phyloP scores from a whole-genome alignment of 37 sponge, comb jelly and placozoan genomes.

The Agelas oroides region DNA sequence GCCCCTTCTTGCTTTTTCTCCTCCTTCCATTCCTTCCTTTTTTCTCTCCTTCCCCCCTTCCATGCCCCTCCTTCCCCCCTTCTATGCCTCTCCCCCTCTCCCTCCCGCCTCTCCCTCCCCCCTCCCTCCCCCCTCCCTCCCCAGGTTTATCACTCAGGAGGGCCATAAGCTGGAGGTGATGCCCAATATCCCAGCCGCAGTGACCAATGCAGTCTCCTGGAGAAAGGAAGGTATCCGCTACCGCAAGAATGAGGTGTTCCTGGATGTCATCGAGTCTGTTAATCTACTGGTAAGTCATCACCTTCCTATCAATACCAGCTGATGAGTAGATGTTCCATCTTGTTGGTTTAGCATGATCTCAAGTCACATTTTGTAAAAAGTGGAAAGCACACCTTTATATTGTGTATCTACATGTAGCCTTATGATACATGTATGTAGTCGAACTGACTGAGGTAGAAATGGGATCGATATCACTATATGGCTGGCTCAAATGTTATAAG shows the following conservation, averaged over 20 bases:
- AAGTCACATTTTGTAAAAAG: neutral
- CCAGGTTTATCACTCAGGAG: conserved; percentile 97
- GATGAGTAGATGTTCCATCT: neutral
- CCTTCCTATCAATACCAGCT: too few relatives aligned
- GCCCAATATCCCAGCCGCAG: conserved; percentile 93
- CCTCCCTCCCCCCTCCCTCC: too few relatives aligned
- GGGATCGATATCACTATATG: too few relatives aligned
- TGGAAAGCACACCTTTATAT: neutral
- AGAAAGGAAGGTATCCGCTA: conserved; percentile 91
- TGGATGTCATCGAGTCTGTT: conserved; percentile 96
- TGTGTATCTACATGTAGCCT: too few relatives aligned
- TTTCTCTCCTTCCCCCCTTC: neutral
- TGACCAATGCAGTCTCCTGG: conserved; percentile 99
- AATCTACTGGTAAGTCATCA: conserved; percentile 89
- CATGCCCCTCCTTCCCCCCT: neutral
- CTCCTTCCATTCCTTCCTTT: neutral
- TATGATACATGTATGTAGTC: too few relatives aligned
- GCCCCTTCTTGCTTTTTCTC: too few relatives aligned
- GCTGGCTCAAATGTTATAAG: too few relatives aligned
- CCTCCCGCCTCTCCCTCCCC: neutral
- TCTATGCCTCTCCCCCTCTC: neutral
- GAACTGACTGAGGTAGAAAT: too few relatives aligned
- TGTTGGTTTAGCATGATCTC: neutral
- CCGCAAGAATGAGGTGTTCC: conserved; percentile 97
- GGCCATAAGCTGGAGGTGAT: conserved; percentile 90